A percentile compares a stretch with the other conserved stretches of the same genome.
phyloP scores from a whole-genome alignment of 2,888 invertebrate species.

The Noctua pronuba region DNA sequence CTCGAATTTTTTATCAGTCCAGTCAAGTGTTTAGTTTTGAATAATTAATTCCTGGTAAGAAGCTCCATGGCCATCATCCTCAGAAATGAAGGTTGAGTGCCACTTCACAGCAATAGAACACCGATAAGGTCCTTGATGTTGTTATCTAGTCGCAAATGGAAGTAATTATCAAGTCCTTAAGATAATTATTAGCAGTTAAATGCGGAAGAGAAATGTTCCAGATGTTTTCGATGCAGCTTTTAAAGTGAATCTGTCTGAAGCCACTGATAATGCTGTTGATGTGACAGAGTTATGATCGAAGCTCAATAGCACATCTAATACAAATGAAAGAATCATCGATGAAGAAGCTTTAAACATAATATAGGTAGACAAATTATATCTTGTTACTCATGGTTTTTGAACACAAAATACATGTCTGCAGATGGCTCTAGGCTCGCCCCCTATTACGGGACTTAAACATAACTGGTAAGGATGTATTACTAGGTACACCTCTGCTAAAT shows the following conservation, averaged over 20 bases:
- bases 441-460: neutral
- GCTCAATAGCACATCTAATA: neutral
- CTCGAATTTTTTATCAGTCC: constrained; percentile 4
- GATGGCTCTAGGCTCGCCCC: neutral
- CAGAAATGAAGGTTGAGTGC: constrained; percentile 20
- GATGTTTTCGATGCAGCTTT: constrained; percentile 9
- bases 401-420: neutral
- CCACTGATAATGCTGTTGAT: neutral
- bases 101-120: constrained; percentile 43
- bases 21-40: constrained; percentile 16
- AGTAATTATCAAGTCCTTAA: constrained; percentile 37
- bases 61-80: neutral
- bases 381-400: neutral
- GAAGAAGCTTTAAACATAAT: neutral
- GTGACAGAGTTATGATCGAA: neutral
- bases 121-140: constrained; percentile 38
- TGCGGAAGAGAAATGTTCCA: constrained; percentile 13
- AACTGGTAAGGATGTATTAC: neutral
- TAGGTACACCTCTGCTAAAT: neutral
- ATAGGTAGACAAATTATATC: neutral
- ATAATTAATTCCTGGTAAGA: neutral
- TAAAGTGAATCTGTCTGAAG: neutral
- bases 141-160: constrained; percentile 33
- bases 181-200: constrained; percentile 4
- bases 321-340: neutral